A percentile compares a stretch with the other conserved stretches of the same genome.
Conservation (phyloP, 2,888 invertebrate genomes). For the Didymodactylos carnosus region DNA sequence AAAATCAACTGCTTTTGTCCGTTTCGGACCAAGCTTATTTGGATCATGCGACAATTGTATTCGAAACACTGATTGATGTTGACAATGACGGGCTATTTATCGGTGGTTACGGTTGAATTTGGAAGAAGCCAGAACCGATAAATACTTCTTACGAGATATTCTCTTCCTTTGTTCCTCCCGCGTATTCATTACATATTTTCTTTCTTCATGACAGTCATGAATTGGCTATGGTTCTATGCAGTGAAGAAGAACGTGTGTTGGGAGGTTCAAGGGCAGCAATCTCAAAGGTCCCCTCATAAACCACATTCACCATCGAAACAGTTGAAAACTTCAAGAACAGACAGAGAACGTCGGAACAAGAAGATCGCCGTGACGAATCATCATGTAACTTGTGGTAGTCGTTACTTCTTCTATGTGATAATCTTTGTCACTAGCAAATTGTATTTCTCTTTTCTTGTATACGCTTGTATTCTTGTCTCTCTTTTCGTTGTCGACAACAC, state of each 20-base stretch:
- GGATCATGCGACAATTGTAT: slow-evolving; percentile 38
- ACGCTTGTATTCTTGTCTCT: not conserved
- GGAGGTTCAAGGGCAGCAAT: not conserved
- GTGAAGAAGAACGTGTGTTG: not conserved
- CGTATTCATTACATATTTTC: too few relatives aligned
- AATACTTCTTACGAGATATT: not conserved
- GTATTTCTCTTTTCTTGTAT: not conserved
- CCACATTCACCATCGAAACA: not conserved
- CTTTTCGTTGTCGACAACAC: too few relatives aligned
- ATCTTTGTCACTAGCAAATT: not conserved
- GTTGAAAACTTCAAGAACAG: not conserved
- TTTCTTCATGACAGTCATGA: too few relatives aligned
- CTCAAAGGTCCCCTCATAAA: not conserved
- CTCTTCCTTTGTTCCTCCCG: too few relatives aligned
- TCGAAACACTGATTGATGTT: slow-evolving; percentile 40
- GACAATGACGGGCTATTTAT: slow-evolving; percentile 40
- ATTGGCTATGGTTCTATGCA: not conserved
- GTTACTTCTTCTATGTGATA: not conserved
- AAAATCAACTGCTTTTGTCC: slow-evolving; percentile 19
- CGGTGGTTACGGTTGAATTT: slow-evolving; percentile 21
- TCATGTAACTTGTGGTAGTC: not conserved
- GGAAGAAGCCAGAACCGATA: not conserved
- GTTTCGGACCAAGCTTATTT: slow-evolving; percentile 43
- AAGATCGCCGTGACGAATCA: not conserved
- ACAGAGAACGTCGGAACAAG: not conserved